Conservation (phyloP, 2,888 invertebrate species). For the Chrysina gloriosa region DNA sequence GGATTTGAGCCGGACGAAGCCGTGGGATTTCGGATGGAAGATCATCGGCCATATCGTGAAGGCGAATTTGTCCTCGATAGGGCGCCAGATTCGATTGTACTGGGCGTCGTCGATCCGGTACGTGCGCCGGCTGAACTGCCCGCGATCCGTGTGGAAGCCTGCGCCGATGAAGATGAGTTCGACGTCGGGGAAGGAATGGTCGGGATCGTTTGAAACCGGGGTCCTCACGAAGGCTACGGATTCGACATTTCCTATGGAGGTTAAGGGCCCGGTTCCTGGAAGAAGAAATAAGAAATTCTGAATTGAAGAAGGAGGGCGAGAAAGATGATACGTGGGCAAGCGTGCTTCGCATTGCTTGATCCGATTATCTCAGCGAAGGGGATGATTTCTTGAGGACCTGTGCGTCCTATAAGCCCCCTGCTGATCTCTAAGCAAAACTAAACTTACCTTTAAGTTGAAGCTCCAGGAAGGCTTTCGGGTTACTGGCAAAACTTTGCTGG, state of each 20-base stretch:
- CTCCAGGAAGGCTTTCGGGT: conserved; percentile 61
- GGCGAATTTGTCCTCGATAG: conserved; percentile 64
- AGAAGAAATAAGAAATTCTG: neutral
- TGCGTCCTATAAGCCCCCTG: too few relatives aligned
- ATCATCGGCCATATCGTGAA: conserved; percentile 73
- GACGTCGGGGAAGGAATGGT: conserved; percentile 73
- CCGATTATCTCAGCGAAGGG: too few relatives aligned
- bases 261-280: conserved; percentile 64
- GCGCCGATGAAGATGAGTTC: conserved; percentile 76
- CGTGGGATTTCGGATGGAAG: conserved; percentile 78
- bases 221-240: conserved; percentile 72
- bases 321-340: too few relatives aligned
- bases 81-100: conserved; percentile 69
- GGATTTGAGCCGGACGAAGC: conserved; percentile 75
- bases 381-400: too few relatives aligned
- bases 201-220: conserved; percentile 67
- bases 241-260: conserved; percentile 70
- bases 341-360: too few relatives aligned
- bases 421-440: too few relatives aligned
- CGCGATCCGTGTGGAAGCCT: conserved; percentile 57
- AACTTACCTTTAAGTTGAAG: conserved; percentile 63
- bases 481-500: conserved; percentile 55
- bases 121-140: conserved; percentile 58
- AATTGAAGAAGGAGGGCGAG: neutral
- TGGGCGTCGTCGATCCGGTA: conserved; percentile 70